Percentiles rank a stretch among this genome's conserved stretches.
phyloP scores from a whole-genome alignment of 2,888 invertebrate genomes.

The Melieria picta region DNA sequence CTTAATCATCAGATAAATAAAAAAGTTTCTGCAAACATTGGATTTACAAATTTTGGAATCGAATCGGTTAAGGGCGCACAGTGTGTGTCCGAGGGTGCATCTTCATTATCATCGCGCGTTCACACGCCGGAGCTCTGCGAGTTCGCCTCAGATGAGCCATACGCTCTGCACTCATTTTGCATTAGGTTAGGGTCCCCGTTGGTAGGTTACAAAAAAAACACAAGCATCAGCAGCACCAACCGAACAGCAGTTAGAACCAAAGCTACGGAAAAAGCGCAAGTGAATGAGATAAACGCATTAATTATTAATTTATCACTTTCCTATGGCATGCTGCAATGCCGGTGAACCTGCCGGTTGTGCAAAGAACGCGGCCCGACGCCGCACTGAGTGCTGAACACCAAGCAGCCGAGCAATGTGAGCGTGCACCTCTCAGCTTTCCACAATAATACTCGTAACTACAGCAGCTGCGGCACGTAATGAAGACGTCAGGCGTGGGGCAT shows the following conservation, averaged over 20 bases:
- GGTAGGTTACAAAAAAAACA: too few relatives aligned
- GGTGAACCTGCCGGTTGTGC: conserved; percentile 49
- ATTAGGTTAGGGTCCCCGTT: too few relatives aligned
- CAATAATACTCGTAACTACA: conserved; percentile 8
- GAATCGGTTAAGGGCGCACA: too few relatives aligned
- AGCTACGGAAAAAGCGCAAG: conserved; percentile 58
- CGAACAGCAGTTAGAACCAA: conserved; percentile 48
- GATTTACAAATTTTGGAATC: too few relatives aligned
- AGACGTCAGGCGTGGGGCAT: not conserved
- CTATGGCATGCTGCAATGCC: conserved; percentile 52
- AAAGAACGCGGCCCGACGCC: too few relatives aligned
- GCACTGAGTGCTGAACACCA: too few relatives aligned
- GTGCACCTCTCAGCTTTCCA: not conserved
- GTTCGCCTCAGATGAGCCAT: not conserved
- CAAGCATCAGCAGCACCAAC: not conserved
- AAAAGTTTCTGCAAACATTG: not conserved
- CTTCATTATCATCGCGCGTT: too few relatives aligned
- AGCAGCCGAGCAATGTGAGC: too few relatives aligned
- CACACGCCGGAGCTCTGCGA: too few relatives aligned
- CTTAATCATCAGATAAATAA: not conserved
- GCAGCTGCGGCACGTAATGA: conserved; percentile 17
- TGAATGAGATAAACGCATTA: conserved; percentile 59
- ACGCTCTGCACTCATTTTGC: not conserved
- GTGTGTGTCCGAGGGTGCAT: too few relatives aligned
- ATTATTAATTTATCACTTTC: conserved; percentile 60